Percentiles rank a stretch among this genome's conserved stretches.
Conservation (phyloP, 2,888 invertebrate genomes). For the Opisthograptis luteolata region DNA sequence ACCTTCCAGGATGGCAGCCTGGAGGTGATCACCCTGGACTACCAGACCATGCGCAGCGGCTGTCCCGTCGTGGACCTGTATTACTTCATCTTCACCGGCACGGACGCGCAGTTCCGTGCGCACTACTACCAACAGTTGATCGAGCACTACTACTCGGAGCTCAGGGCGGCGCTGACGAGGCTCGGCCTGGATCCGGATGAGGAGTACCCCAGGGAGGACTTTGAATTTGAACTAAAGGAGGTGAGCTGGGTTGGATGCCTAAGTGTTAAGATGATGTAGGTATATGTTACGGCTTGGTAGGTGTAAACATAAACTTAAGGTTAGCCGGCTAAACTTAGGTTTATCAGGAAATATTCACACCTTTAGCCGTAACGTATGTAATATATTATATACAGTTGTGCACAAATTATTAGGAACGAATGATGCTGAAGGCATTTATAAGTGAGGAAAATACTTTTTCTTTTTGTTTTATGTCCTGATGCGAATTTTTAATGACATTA, state of each 20-base stretch:
- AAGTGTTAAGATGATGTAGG: too few species aligned
- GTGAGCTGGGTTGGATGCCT: conserved; percentile 31
- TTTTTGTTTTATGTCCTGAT: too few species aligned
- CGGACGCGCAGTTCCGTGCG: conserved; percentile 59
- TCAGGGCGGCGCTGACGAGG: conserved; percentile 45
- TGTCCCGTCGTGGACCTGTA: conserved; percentile 58
- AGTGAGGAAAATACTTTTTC: too few species aligned
- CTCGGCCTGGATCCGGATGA: conserved; percentile 46
- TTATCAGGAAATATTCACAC: too few species aligned
- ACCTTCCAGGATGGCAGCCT: conserved; percentile 53
- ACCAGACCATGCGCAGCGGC: conserved; percentile 60
- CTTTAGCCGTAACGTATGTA: too few species aligned
- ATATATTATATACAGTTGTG: too few species aligned
- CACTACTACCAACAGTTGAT: conserved; percentile 41
- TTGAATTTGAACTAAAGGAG: conserved; percentile 52
- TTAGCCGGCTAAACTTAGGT: too few species aligned
- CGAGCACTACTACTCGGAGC: conserved; percentile 45
- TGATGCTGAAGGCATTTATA: too few species aligned
- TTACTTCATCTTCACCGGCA: conserved; percentile 62
- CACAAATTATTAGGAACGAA: too few species aligned
- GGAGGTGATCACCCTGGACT: conserved; percentile 57
- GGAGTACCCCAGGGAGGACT: conserved; percentile 52
- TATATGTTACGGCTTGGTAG: too few species aligned
- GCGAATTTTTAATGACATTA: too few species aligned
- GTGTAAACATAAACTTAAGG: too few species aligned